Conservation (phyloP, 2,797 vertebrate genomes). For the Numenius phaeopus region DNA sequence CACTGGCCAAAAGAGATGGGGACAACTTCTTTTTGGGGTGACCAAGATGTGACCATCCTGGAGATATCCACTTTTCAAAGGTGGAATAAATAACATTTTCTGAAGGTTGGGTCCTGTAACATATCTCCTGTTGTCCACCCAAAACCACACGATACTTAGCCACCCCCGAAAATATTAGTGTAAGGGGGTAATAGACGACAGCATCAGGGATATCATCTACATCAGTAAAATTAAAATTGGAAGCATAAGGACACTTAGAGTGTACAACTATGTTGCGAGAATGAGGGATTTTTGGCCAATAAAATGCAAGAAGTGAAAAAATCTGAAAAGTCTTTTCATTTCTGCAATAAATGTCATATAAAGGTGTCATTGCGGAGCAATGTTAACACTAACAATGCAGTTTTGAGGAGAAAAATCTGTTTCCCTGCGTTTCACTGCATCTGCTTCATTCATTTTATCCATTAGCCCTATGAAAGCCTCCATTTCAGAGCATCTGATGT, state of each 20-base stretch:
- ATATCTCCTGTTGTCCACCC: accelerated
- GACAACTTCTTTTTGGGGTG: background rate
- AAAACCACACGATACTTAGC: background rate
- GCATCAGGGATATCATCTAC: background rate
- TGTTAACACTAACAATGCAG: background rate
- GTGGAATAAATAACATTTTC: background rate
- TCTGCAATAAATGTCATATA: background rate
- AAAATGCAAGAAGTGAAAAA: background rate
- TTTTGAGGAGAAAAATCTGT: background rate
- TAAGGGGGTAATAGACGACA: background rate
- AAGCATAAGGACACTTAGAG: background rate
- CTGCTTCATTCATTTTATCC: conserved; percentile 25
- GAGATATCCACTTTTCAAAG: background rate
- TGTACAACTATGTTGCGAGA: background rate
- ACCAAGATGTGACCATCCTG: background rate
- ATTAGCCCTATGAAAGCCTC: conserved; percentile 38
- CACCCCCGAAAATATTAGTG: background rate
- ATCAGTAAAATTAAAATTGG: background rate
- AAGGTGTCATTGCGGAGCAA: background rate
- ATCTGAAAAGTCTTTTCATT: background rate
- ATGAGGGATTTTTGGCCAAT: accelerated
- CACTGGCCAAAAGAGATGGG: background rate
- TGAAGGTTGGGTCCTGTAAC: background rate
- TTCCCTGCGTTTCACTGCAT: background rate
- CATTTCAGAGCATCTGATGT: conserved; percentile 42